A percentile compares a stretch with the other conserved stretches of the same genome.
These are phyloP conservation scores for Brachypterus glaber DNA, from an alignment of 2,888 invertebrate species.

Conservation along the genomic window DNA sequence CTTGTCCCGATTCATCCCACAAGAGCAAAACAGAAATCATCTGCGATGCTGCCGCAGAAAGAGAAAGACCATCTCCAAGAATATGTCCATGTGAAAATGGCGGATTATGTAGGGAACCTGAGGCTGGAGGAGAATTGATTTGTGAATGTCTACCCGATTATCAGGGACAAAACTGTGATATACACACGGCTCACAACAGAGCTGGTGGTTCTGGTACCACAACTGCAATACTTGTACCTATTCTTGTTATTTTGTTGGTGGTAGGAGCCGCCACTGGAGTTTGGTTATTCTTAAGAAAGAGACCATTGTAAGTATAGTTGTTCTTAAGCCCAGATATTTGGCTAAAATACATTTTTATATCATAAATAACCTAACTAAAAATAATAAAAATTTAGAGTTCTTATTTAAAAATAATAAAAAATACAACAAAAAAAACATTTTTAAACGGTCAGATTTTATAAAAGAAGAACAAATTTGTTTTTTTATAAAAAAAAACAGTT, in stretches of 20 bases:
- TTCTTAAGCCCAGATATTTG: background rate
- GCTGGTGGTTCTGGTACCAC: slow-evolving; percentile 48
- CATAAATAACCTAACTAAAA: no score
- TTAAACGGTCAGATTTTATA: slow-evolving; percentile 10
- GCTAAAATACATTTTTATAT: background rate
- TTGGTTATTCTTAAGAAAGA: slow-evolving; percentile 72
- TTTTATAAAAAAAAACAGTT: no score
- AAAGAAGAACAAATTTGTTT: no score
- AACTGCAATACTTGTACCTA: slow-evolving; percentile 71
- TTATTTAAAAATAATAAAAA: no score
- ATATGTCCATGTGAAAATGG: slow-evolving; percentile 83
- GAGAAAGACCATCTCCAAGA: slow-evolving; percentile 62
- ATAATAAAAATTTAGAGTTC: no score
- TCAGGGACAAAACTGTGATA: slow-evolving; percentile 65
- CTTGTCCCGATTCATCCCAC: slow-evolving; percentile 69
- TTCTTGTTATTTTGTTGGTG: slow-evolving; percentile 67
- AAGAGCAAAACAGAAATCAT: slow-evolving; percentile 51
- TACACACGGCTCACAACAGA: slow-evolving; percentile 51
- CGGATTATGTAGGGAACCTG: slow-evolving; percentile 59
- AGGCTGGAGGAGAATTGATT: slow-evolving; percentile 47
- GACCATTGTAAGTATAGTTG: slow-evolving; percentile 64
- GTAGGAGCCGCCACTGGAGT: slow-evolving; percentile 64
- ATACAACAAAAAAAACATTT: no score
- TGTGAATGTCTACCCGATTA: slow-evolving; percentile 69
- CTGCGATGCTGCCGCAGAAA: slow-evolving; percentile 79